Evolutionary conservation across 35 echinoderm and acorn worm genomes (phyloP).

Genomic region (Hemicentrotus pulcherrimus): DNA sequence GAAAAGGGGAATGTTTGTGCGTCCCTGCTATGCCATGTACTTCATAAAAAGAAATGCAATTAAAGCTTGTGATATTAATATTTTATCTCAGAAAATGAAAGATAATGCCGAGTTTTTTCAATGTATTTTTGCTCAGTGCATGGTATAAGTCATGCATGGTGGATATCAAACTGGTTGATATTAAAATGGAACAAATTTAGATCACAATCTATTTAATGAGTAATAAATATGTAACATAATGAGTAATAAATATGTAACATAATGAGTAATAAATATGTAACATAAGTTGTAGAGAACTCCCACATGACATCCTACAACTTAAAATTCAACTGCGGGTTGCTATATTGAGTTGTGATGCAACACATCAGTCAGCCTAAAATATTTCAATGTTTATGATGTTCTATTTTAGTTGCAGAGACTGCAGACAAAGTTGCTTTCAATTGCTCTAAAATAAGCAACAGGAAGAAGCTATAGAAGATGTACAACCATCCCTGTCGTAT

Average conservation of each 20-base stretch:
- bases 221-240: too few relatives aligned
- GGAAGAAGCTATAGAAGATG: not conserved
- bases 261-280: not conserved
- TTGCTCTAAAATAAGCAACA: not conserved
- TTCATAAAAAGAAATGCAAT: not conserved
- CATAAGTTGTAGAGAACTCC: not conserved
- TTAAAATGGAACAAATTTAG: not conserved
- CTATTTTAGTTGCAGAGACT: not conserved
- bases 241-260: too few relatives aligned
- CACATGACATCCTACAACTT: not conserved
- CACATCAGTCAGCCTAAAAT: not conserved
- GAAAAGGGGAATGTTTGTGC: too few relatives aligned
- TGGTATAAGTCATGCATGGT: not conserved
- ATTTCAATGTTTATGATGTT: not conserved
- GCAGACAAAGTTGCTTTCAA: not conserved
- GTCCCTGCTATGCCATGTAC: too few relatives aligned
- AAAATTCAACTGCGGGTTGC: not conserved
- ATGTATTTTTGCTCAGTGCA: not conserved
- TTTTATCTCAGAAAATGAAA: not conserved
- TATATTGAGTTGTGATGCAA: conserved; percentile 4
- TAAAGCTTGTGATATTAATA: not conserved
- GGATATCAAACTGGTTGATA: not conserved
- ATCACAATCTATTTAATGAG: too few relatives aligned
- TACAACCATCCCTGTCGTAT: not conserved
- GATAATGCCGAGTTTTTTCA: not conserved